These are phyloP conservation scores for Uloborus diversus DNA, from an alignment of 1,140 invertebrate genomes.

Conservation along the genomic window DNA sequence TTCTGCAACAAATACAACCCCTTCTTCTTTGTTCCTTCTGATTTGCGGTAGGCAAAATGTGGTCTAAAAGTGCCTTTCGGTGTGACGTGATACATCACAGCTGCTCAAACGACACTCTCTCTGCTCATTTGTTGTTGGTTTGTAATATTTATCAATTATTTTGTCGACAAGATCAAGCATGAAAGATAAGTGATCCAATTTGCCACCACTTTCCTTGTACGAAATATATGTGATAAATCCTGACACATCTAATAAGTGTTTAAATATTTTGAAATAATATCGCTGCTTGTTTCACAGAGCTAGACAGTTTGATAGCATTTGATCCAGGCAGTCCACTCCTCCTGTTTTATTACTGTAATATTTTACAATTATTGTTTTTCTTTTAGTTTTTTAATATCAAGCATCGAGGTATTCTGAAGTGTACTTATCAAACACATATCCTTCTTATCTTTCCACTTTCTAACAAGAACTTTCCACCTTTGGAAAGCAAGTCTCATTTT, in stretches of 20 bases:
- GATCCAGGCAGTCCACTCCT: background rate
- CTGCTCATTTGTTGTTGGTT: background rate
- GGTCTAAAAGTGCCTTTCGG: conserved; percentile 35
- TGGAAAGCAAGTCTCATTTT: background rate
- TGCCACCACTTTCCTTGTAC: background rate
- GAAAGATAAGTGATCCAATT: background rate
- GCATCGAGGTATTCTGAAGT: background rate
- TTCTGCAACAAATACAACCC: too few relatives aligned
- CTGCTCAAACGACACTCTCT: background rate
- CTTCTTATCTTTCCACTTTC: background rate
- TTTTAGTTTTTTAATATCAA: background rate
- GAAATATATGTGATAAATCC: background rate
- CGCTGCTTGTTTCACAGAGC: background rate
- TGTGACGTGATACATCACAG: background rate
- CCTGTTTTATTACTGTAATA: background rate
- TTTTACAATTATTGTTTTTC: background rate
- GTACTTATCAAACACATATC: background rate
- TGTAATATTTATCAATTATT: background rate
- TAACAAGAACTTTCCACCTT: background rate
- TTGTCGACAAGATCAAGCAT: background rate
- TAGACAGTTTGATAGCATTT: background rate
- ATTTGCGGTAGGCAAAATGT: too few relatives aligned
- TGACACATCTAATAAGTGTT: background rate
- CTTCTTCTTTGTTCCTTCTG: too few relatives aligned
- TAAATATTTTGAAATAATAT: background rate